Evolutionary conservation across 2,113 vertebrate genomes (phyloP).

Genomic region (Triplophysa rosa): DNA sequence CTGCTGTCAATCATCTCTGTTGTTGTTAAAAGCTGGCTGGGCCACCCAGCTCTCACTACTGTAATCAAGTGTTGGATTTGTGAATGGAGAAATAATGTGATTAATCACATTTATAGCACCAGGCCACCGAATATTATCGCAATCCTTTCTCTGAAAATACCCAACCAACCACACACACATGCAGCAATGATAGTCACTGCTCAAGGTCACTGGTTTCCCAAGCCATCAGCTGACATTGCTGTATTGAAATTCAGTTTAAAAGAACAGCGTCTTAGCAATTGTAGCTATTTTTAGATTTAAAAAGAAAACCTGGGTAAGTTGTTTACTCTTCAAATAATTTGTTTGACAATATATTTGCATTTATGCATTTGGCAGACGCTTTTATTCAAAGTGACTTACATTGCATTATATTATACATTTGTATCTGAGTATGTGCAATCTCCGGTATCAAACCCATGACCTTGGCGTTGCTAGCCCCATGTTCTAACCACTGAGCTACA

Average conservation of each 20-base stretch:
- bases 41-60: constrained; percentile 24
- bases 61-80: constrained; percentile 53
- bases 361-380: too few species aligned
- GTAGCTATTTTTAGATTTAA: too few species aligned
- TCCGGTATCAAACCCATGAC: too few species aligned
- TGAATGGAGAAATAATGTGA: constrained; percentile 49
- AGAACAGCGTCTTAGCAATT: too few species aligned
- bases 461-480: too few species aligned
- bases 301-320: too few species aligned
- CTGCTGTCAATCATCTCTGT: constrained; percentile 29
- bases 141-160: constrained; percentile 47
- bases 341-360: too few species aligned
- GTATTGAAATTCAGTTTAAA: not conserved
- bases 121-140: constrained; percentile 9
- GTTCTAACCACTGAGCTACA: too few species aligned
- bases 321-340: too few species aligned
- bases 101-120: constrained; percentile 45
- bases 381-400: too few species aligned
- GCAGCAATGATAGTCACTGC: not conserved
- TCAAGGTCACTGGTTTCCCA: constrained; percentile 39
- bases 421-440: too few species aligned
- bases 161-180: constrained; percentile 22
- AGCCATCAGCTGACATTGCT: not conserved
- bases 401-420: too few species aligned
- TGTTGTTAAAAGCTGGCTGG: constrained; percentile 20